Evolutionary conservation across 2,113 vertebrate species (phyloP).

Genomic region (Podarcis muralis): DNA sequence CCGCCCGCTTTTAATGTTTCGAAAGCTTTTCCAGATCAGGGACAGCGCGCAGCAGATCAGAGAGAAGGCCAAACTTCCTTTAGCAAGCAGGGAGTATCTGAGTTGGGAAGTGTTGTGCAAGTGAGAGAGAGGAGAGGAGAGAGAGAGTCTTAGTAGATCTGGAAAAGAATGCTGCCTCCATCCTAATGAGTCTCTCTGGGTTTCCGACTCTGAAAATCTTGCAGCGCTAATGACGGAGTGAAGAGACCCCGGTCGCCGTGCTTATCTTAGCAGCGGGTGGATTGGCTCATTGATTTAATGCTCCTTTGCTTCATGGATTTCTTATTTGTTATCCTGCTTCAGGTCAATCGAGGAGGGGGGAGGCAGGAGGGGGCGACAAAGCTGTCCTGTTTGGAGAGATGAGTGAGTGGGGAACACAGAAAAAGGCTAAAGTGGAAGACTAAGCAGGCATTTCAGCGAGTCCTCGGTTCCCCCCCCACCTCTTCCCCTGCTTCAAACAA

Average conservation of each 20-base stretch:
- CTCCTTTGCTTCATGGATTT: constrained; percentile 26
- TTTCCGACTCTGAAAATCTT: constrained; percentile 48
- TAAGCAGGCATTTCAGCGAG: background rate
- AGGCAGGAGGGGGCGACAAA: fast-evolving
- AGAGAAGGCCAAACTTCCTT: constrained; percentile 36
- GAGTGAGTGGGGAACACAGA: background rate
- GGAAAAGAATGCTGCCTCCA: background rate
- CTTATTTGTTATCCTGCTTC: background rate
- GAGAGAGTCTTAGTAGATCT: background rate
- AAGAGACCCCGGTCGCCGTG: constrained; percentile 21
- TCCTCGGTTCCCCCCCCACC: too few relatives aligned
- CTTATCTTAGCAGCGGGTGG: constrained; percentile 43
- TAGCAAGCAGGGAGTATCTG: background rate
- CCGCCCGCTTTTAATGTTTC: background rate
- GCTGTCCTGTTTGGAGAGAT: background rate
- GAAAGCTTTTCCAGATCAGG: constrained; percentile 32
- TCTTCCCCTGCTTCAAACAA: too few relatives aligned
- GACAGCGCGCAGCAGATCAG: constrained; percentile 6
- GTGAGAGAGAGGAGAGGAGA: background rate
- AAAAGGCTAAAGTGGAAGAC: background rate
- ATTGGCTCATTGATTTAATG: constrained; percentile 34
- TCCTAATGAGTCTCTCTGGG: constrained; percentile 36
- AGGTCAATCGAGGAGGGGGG: background rate
- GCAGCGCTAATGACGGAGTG: background rate
- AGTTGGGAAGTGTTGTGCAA: background rate